A percentile compares a stretch with the other conserved stretches of the same genome.
Evolutionary conservation across 1,140 invertebrate genomes (phyloP).

Genomic region (Papilio xuthus): DNA sequence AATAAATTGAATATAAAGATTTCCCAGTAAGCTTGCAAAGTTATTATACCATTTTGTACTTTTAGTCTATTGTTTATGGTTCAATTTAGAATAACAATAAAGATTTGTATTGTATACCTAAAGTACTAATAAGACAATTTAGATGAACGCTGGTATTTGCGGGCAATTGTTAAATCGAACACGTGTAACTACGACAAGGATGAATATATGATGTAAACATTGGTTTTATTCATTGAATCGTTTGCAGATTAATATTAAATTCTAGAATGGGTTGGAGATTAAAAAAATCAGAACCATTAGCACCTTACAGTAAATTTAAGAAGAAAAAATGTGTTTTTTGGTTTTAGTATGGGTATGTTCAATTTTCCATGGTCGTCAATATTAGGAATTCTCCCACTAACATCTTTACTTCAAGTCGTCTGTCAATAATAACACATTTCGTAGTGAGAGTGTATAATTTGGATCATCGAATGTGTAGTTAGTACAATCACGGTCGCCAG

Average conservation of each 20-base stretch:
- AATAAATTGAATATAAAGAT: conserved; percentile 1
- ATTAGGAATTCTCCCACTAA: neutral
- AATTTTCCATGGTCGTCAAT: too few relatives aligned
- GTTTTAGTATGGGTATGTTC: too few relatives aligned
- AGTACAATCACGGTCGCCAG: conserved; percentile 27
- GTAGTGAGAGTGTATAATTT: neutral
- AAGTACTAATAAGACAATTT: conserved; percentile 36
- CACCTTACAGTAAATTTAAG: too few relatives aligned
- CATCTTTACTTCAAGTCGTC: neutral
- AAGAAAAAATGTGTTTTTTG: too few relatives aligned
- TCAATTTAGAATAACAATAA: conserved; percentile 8
- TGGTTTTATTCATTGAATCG: conserved; percentile 35
- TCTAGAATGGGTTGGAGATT: neutral
- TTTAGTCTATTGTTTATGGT: neutral
- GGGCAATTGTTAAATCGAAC: conserved; percentile 29
- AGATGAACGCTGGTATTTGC: conserved; percentile 12
- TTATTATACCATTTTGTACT: conserved; percentile 4
- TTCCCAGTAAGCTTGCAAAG: neutral
- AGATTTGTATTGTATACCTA: conserved; percentile 13
- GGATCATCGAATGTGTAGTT: conserved; percentile 4
- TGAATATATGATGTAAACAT: conserved; percentile 37
- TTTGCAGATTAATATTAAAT: conserved; percentile 8
- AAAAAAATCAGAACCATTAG: neutral
- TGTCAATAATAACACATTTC: neutral
- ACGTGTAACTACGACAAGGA: conserved; percentile 31